phyloP scores from a whole-genome alignment of 2,797 vertebrate genomes.

The Hippoglossus hippoglossus region DNA sequence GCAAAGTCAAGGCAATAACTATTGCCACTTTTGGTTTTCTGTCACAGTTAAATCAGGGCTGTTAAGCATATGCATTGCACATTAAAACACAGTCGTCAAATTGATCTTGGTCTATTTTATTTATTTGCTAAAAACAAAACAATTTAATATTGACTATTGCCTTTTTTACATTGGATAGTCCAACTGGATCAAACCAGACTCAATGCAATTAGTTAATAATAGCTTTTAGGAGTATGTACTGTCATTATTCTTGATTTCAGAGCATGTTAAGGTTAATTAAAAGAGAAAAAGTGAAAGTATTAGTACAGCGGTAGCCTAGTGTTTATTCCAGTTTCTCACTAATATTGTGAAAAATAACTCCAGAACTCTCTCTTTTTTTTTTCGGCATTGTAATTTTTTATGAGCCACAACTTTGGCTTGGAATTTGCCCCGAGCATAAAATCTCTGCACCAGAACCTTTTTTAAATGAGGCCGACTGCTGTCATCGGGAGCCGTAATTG shows the following conservation, averaged over 20 bases:
- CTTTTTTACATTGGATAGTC: too few species aligned
- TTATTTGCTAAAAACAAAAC: too few species aligned
- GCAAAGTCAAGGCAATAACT: neutral
- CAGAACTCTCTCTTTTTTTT: constrained; percentile 7
- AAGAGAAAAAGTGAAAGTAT: neutral
- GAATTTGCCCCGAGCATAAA: constrained; percentile 38
- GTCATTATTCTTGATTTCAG: neutral
- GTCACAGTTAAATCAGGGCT: neutral
- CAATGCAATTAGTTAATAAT: too few species aligned
- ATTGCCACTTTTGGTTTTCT: neutral
- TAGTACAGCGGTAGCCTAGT: neutral
- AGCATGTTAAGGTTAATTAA: neutral
- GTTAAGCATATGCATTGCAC: neutral
- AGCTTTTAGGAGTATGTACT: neutral
- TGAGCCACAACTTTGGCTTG: constrained; percentile 22
- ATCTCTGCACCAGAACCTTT: constrained; percentile 17
- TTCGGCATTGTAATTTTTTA: constrained; percentile 25
- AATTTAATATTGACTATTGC: too few species aligned
- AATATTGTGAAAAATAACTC: constrained; percentile 16
- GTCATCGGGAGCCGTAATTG: constrained; percentile 47
- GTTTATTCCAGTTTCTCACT: constrained; percentile 9
- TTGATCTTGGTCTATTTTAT: neutral
- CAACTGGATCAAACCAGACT: too few species aligned
- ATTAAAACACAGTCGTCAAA: neutral
- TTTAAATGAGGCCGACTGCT: constrained; percentile 40